These are phyloP conservation scores for Drosophila dives DNA, from an alignment of 2,888 invertebrate species.

Conservation along the genomic window DNA sequence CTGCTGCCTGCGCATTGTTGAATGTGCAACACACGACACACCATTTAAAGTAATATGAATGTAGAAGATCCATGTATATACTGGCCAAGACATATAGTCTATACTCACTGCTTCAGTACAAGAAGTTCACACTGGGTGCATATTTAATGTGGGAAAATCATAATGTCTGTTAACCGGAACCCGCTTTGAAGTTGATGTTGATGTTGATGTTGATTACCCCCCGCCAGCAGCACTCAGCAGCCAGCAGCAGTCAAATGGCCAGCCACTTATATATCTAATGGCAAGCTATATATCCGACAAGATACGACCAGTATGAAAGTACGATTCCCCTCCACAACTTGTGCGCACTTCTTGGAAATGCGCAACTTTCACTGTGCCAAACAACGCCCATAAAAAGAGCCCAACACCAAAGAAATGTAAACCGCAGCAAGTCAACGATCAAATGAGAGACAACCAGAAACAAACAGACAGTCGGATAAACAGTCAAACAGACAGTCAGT, in stretches of 20 bases:
- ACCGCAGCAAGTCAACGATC: constrained; percentile 20
- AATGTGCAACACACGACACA: constrained; percentile 39
- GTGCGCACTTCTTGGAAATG: constrained; percentile 62
- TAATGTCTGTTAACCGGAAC: constrained; percentile 54
- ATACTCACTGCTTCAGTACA: constrained; percentile 13
- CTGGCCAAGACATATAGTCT: neutral
- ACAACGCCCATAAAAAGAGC: constrained; percentile 66
- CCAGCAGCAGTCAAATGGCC: constrained; percentile 43
- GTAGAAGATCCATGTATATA: constrained; percentile 3
- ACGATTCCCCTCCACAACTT: constrained; percentile 8
- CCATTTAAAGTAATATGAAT: constrained; percentile 28
- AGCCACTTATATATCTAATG: constrained; percentile 62
- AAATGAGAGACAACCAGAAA: constrained; percentile 17
- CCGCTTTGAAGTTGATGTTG: constrained; percentile 58
- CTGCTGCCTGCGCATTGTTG: constrained; percentile 37
- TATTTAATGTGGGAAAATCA: constrained; percentile 73
- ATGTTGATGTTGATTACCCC: constrained; percentile 14
- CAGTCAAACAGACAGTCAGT: neutral
- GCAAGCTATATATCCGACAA: constrained; percentile 34
- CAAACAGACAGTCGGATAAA: constrained; percentile 2
- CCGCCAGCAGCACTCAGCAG: constrained; percentile 22
- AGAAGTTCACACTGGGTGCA: constrained; percentile 56
- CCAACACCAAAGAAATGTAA: constrained; percentile 36
- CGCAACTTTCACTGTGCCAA: constrained; percentile 69
- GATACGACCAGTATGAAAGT: constrained; percentile 44